Percentiles rank a stretch among this genome's conserved stretches.
phyloP scores from a whole-genome alignment of 2,113 vertebrate genomes.

The Anhinga anhinga region DNA sequence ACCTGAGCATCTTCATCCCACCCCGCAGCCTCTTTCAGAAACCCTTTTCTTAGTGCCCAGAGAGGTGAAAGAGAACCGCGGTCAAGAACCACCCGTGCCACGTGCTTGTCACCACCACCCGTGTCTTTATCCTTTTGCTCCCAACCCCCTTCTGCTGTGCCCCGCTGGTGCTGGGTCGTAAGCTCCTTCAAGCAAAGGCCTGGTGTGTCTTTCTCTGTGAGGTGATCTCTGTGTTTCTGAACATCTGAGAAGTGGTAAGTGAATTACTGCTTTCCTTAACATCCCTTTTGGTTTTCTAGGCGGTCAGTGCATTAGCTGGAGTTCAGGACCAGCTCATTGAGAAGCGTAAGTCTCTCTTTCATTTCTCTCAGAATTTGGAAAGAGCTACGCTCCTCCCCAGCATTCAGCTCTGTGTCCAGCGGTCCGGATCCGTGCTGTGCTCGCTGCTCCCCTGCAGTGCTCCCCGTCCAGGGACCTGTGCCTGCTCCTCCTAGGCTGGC shows the following conservation, averaged over 20 bases:
- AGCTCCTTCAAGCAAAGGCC: not conserved
- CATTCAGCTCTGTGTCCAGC: not conserved
- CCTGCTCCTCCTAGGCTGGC: not conserved
- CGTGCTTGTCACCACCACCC: fast-evolving
- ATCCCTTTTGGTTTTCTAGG: conserved; percentile 71
- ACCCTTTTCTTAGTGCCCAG: not conserved
- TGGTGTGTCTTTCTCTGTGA: not conserved
- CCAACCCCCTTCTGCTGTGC: not conserved
- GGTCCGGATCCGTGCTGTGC: not conserved
- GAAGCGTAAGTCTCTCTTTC: conserved; percentile 85
- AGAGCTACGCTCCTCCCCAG: not conserved
- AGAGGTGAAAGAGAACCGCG: no score
- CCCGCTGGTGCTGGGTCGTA: fast-evolving
- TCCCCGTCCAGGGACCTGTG: fast-evolving
- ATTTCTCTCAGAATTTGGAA: not conserved
- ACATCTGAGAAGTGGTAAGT: fast-evolving
- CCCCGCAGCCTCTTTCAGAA: not conserved
- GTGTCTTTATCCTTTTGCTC: not conserved
- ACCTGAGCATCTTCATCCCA: not conserved
- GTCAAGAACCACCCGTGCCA: fast-evolving
- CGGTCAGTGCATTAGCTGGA: conserved; percentile 92
- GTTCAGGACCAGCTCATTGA: conserved; percentile 97
- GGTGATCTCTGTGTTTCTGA: not conserved
- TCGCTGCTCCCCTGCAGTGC: fast-evolving
- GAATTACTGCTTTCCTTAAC: not conserved